Evolutionary conservation across 2,797 vertebrate species (phyloP).

Genomic region (Graptemys geographica): DNA sequence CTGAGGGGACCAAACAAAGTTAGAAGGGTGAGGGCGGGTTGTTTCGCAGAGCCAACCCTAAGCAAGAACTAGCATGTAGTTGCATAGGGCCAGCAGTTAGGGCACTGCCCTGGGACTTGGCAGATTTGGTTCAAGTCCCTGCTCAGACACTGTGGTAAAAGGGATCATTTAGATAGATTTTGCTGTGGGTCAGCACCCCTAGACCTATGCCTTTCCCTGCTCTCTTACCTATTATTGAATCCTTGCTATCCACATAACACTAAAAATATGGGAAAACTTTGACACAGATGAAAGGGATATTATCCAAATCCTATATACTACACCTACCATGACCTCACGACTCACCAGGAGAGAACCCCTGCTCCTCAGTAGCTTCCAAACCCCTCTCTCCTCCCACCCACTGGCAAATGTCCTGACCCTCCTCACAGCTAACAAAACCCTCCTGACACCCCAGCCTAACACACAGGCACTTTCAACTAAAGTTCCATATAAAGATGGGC

Average conservation of each 20-base stretch:
- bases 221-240: neutral
- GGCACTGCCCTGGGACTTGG: neutral
- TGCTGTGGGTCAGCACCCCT: neutral
- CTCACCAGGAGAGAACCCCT: neutral
- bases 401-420: too few species aligned
- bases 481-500: too few species aligned
- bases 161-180: neutral
- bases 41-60: neutral
- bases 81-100: too few species aligned
- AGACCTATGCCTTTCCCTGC: neutral
- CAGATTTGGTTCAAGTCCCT: fast-evolving
- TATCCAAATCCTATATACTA: neutral
- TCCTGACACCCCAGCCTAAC: too few species aligned
- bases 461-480: too few species aligned
- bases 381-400: too few species aligned
- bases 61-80: neutral
- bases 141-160: neutral
- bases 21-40: neutral
- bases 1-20: neutral
- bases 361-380: too few species aligned
- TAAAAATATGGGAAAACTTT: neutral
- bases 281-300: neutral
- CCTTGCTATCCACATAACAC: neutral
- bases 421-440: too few species aligned
- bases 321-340: too few species aligned